Evolutionary conservation across 2,888 invertebrate species (phyloP), one percentile per base, ranked within the genome.

Genomic region (Eupithecia inturbata): DNA sequence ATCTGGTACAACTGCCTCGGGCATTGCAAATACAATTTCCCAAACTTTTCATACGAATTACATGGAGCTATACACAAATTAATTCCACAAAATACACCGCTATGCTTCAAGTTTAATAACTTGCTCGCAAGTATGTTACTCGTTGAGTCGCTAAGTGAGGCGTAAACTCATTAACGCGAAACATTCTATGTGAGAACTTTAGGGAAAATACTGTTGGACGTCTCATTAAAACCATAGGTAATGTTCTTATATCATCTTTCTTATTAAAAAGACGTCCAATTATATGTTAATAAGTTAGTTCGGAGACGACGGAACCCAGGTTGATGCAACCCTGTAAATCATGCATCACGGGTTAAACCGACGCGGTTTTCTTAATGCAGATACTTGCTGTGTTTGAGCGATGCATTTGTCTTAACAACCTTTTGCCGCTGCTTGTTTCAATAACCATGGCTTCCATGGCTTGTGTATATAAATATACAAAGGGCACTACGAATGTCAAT

Each of bases 81-180:
- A 66, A 66, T 66, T 41, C 66, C 66, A 39, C 39, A 66, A 66
- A 66, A 66, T 66, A 66, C 66, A 66, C 70, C 68, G 31, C 41
- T 64, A 60, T 71, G 63, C 60, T 68, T 62, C 49, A 71, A 75
- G 74, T 68, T 74, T 68, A 64, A 57, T 76, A 70, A 66, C 71
- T 67, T 36, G 67, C 45, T 66, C 68, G 70, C 70, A 70, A 72
- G 78, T 73, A 75, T 73, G 75, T 72, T 73, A 73, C 73, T 73
- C 76, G 79, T 79, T 70, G 70, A 49, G 75, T 71, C 70, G 74
- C 73, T 77, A 79, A 77, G 76, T 75, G 72, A 77, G 68, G 77
- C 70, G 73, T 79, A 79, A 76, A 79, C 74, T 73, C 77, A 76
- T 77, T 76, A 79, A 72, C 77, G 74, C 3, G 39, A 5, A 62